Base-by-base conservation (phyloP, 2,797 vertebrate genomes). In the Hyperoplus immaculatus region DNA sequence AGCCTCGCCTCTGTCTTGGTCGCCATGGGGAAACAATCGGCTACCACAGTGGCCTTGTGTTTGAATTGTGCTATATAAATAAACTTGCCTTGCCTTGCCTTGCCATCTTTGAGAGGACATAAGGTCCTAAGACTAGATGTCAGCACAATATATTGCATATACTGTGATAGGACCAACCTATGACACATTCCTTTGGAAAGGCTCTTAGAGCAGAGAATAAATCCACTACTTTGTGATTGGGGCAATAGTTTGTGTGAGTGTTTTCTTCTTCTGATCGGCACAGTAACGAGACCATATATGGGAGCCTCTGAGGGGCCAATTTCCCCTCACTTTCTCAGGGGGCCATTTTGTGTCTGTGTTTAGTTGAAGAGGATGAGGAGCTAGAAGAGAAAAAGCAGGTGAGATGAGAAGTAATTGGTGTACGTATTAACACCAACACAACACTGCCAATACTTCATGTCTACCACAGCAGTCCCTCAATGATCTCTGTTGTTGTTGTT, bases 221-320 rank as follows among this genome's bases (percentile, higher is more conserved):
- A 59, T 59, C 38, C n/a, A 39, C 36, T 41, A 39, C 38, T 59
- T 59, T 8, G 38, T 59, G 57, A 59, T 29, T 59, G 57, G 39
- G 18, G 57, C 29, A 4, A 8, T 29, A 38, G 55, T 57, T 57
- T 39, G 55, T 38, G 51, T 0, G 16, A 59, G 57, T 59, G n/a
- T 59, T 42, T 16, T n/a, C 11, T 29, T 29, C 29, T 29, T 29
- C 29, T 29, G 29, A 29, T 29, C 29, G 29, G 29, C 29, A 3
- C 57, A 41, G 57, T 59, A 59, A 59, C 39, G 16, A 59, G 57
- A 10, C 57, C 39, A 59, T 29, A 29, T 29, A 29, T 39, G 16
- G 7, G 15, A n/a, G 57, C 57, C 57, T 59, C 57, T 16, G n/a
- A 59, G 57, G 57, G 57, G 42, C 57, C 57, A 59, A 59, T 59